These are phyloP conservation scores for Prietella phreatophila DNA, from an alignment of 2,113 vertebrate species.

Conservation along the genomic window DNA sequence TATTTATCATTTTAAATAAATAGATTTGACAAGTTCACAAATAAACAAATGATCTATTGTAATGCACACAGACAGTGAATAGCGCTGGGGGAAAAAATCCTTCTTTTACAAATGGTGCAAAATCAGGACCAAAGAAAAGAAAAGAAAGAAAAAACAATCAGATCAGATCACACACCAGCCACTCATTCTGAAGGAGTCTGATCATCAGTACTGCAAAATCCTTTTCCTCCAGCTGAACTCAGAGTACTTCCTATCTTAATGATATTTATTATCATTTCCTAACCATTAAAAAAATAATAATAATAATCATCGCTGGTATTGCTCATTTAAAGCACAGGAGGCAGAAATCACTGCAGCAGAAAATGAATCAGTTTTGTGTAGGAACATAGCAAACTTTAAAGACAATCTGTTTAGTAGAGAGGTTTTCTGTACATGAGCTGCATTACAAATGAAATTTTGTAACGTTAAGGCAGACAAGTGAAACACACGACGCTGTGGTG, in stretches of 20 bases:
- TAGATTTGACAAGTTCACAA: conserved; percentile 63
- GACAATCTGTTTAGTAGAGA: neutral
- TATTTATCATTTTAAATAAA: conserved; percentile 73
- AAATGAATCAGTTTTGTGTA: neutral
- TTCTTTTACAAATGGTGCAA: conserved; percentile 47
- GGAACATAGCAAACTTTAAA: conserved; percentile 7
- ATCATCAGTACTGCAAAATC: neutral
- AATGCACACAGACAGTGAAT: conserved; percentile 30
- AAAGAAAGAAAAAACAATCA: neutral
- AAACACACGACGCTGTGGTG: conserved; percentile 35
- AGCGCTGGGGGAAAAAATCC: neutral
- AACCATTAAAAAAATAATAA: neutral
- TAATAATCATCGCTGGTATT: neutral
- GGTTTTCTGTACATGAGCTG: neutral
- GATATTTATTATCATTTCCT: neutral
- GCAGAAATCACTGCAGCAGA: neutral
- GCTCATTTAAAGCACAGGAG: neutral
- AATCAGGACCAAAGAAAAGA: neutral
- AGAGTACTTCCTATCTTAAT: neutral
- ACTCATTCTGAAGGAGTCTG: neutral
- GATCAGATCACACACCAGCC: neutral
- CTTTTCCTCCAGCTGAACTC: neutral
- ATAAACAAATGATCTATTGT: conserved; percentile 54
- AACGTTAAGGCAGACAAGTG: conserved; percentile 61
- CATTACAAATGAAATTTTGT: neutral